phyloP scores from a whole-genome alignment of 1,140 invertebrate species.

The Melipona quadrifasciata region DNA sequence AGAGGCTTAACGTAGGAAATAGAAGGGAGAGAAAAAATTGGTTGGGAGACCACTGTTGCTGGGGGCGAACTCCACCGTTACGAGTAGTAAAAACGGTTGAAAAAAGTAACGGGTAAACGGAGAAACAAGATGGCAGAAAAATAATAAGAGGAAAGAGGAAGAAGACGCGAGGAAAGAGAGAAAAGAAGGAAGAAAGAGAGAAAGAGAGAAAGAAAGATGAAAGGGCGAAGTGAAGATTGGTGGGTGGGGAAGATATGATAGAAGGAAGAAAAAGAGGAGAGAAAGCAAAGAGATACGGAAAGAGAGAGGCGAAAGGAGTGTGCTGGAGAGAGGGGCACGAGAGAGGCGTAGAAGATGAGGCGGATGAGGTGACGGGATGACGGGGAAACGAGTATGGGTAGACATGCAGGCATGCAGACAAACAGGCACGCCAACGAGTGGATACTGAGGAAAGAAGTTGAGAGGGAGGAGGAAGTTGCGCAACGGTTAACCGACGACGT shows the following conservation, averaged over 20 bases:
- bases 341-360: conserved; percentile 29
- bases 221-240: background rate
- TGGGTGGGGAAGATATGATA: conserved; percentile 21
- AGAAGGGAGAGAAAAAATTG: conserved; percentile 30
- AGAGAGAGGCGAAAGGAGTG: background rate
- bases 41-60: conserved; percentile 48
- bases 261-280: conserved; percentile 37
- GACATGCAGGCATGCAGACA: conserved; percentile 41
- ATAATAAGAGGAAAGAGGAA: conserved; percentile 23
- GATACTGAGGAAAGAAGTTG: conserved; percentile 31
- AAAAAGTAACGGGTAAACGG: conserved; percentile 39
- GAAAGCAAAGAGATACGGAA: conserved; percentile 6
- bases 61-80: conserved; percentile 50
- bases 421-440: conserved; percentile 29
- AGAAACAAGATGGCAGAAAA: conserved; percentile 25
- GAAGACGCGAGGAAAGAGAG: background rate
- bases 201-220: background rate
- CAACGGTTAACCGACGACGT: conserved; percentile 71
- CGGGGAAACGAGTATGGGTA: conserved; percentile 39
- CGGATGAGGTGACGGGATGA: conserved; percentile 33
- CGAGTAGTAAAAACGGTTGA: conserved; percentile 24
- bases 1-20: conserved; percentile 19
- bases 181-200: background rate
- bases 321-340: background rate
- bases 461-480: conserved; percentile 67